Conservation (phyloP, 2,888 invertebrate genomes). For the Anticlea derivata region DNA sequence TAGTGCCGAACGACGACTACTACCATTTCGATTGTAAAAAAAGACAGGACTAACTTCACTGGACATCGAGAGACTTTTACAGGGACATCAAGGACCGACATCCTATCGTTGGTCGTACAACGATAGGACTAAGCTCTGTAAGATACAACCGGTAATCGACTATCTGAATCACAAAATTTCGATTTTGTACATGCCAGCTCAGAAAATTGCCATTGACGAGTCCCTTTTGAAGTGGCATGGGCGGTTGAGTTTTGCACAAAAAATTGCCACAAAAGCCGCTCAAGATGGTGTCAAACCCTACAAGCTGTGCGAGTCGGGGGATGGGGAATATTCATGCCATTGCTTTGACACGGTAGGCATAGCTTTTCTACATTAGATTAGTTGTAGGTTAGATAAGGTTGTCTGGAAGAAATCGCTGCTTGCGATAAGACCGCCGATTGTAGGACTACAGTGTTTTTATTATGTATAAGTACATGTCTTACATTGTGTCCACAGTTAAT, state of each 20-base stretch:
- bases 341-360: no score
- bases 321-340: no score
- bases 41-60: background rate
- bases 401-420: no score
- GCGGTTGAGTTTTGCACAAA: background rate
- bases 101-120: slow-evolving; percentile 25
- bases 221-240: slow-evolving; percentile 4
- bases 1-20: slow-evolving; percentile 9
- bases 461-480: no score
- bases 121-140: slow-evolving; percentile 11
- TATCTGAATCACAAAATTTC: slow-evolving; percentile 7
- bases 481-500: no score
- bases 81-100: slow-evolving; percentile 35
- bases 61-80: slow-evolving; percentile 25
- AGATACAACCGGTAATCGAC: background rate
- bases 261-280: no score
- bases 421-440: no score
- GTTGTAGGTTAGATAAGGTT: no score
- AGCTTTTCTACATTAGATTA: no score
- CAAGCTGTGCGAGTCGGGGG: slow-evolving; percentile 10
- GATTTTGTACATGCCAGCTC: no score
- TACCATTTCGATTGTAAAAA: slow-evolving; percentile 18
- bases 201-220: background rate
- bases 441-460: no score
- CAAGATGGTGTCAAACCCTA: no score